phyloP scores from a whole-genome alignment of 1,140 invertebrate species.

The Aphaenogaster ashmeadi region DNA sequence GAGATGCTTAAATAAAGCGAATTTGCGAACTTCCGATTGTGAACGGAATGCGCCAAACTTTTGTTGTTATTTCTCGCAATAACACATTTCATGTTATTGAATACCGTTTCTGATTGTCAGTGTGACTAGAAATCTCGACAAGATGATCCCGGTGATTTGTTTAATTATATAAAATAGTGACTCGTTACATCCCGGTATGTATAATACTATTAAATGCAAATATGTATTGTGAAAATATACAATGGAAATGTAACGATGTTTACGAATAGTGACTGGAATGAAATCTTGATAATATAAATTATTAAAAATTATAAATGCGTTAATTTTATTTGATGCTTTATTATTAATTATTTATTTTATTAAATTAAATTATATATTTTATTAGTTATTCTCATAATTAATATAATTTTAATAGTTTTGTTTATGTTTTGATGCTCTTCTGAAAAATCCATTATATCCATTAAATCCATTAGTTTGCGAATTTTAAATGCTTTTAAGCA shows the following conservation, averaged over 20 bases:
- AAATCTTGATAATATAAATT: neutral
- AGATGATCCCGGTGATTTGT: neutral
- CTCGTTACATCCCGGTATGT: constrained; percentile 27
- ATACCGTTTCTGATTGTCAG: constrained; percentile 5
- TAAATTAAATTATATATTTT: constrained; percentile 37
- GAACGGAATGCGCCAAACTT: neutral
- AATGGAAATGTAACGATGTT: neutral
- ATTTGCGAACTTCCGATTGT: neutral
- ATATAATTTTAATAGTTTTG: constrained; percentile 3
- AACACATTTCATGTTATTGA: neutral
- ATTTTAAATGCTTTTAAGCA: neutral
- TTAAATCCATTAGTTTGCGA: neutral
- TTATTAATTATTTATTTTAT: constrained; percentile 41
- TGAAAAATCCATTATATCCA: neutral
- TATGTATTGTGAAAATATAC: neutral
- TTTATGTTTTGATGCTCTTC: neutral
- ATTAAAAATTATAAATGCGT: neutral
- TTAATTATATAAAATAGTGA: constrained; percentile 2
- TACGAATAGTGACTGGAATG: neutral
- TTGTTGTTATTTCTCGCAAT: constrained; percentile 6
- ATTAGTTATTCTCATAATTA: constrained; percentile 27
- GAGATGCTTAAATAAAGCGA: constrained; percentile 12
- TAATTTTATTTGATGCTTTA: neutral
- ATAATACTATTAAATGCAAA: constrained; percentile 14
- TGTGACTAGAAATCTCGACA: neutral